A percentile compares a stretch with the other conserved stretches of the same genome.
These are phyloP conservation scores for Ceriagrion tenellum DNA, from an alignment of 2,888 invertebrate species.

Conservation along the genomic window DNA sequence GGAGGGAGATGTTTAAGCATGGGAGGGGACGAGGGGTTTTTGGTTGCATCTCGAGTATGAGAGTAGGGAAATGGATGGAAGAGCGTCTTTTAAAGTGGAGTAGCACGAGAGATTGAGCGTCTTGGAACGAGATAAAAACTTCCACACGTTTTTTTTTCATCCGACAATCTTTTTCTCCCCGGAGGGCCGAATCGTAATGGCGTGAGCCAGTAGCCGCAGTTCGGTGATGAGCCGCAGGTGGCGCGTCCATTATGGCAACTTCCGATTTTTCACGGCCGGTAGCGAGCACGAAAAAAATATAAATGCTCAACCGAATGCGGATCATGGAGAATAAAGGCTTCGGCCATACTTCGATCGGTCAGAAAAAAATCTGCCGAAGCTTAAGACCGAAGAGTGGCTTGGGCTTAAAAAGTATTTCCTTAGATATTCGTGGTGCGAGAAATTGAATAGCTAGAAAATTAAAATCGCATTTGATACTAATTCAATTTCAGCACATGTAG, in stretches of 20 bases:
- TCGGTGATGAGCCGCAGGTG: background rate
- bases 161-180: background rate
- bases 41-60: background rate
- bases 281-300: background rate
- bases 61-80: background rate
- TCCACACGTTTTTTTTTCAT: background rate
- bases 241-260: background rate
- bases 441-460: too few relatives aligned
- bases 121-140: background rate
- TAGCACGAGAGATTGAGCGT: background rate
- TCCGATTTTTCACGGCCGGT: background rate
- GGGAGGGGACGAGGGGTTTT: background rate
- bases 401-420: too few relatives aligned
- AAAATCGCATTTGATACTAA: too few relatives aligned
- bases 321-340: background rate
- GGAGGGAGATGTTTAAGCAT: background rate
- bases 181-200: background rate
- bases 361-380: too few relatives aligned
- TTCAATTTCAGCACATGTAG: too few relatives aligned
- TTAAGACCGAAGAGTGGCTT: too few relatives aligned
- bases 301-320: background rate
- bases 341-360: too few relatives aligned
- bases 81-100: background rate
- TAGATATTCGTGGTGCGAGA: too few relatives aligned
- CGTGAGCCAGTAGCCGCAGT: background rate